A percentile compares a stretch with the other conserved stretches of the same genome.
phyloP scores from a whole-genome alignment of 2,888 invertebrate species.

The Chymomyza amoena region DNA sequence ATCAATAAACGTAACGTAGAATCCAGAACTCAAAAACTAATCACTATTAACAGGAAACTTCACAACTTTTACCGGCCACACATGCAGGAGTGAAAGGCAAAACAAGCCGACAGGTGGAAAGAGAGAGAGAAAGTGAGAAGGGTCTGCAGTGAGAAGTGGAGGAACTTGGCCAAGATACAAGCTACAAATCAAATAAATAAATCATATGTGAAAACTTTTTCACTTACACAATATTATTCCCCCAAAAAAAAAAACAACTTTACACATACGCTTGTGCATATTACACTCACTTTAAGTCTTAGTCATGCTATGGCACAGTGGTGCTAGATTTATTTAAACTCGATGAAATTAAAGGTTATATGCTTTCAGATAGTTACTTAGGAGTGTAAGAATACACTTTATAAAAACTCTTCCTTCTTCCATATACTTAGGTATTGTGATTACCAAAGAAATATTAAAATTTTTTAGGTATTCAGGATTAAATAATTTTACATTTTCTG shows the following conservation, averaged over 20 bases:
- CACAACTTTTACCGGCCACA: conserved; percentile 12
- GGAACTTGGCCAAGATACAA: background rate
- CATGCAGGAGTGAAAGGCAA: conserved; percentile 12
- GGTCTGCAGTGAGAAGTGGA: too few relatives aligned
- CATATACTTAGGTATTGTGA: too few relatives aligned
- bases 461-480: too few relatives aligned
- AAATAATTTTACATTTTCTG: too few relatives aligned
- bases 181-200: conserved; percentile 56
- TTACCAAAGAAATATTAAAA: too few relatives aligned
- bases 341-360: background rate
- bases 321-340: background rate
- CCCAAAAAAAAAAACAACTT: conserved; percentile 35
- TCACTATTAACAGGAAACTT: conserved; percentile 52
- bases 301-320: conserved; percentile 26
- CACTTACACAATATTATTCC: conserved; percentile 64
- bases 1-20: conserved; percentile 27
- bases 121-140: background rate
- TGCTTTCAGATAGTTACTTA: background rate
- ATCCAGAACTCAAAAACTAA: conserved; percentile 47
- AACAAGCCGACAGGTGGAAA: conserved; percentile 29
- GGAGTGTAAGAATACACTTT: too few relatives aligned
- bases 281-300: conserved; percentile 44
- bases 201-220: conserved; percentile 67
- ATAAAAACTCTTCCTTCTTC: too few relatives aligned
- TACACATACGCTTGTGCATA: conserved; percentile 33